Evolutionary conservation across 2,113 vertebrate genomes (phyloP).

Genomic region (Zapornia atra): DNA sequence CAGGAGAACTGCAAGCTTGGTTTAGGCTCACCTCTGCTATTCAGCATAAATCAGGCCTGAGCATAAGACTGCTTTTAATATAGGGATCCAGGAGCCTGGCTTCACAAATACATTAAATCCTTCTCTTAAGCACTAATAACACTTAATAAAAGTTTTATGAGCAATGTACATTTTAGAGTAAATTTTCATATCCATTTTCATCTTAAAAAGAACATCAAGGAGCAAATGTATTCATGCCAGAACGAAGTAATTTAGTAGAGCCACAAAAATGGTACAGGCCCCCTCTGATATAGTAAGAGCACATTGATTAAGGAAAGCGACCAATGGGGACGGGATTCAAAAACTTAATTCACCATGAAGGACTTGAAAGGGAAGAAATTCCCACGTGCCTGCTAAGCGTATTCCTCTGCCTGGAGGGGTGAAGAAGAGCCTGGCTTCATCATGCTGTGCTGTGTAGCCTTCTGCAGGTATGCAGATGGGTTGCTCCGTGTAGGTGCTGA

Average conservation of each 20-base stretch:
- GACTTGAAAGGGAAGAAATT: slow-evolving; percentile 53
- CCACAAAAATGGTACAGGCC: slow-evolving; percentile 35
- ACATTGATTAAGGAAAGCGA: slow-evolving; percentile 30
- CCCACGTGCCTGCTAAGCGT: neutral
- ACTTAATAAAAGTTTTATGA: slow-evolving; percentile 72
- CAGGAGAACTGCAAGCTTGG: neutral
- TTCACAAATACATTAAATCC: slow-evolving; percentile 67
- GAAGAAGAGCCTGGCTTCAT: neutral
- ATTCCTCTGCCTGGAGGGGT: neutral
- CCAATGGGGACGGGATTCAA: slow-evolving; percentile 56
- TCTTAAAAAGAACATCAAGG: slow-evolving; percentile 53
- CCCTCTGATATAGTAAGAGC: slow-evolving; percentile 35
- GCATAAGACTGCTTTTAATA: neutral
- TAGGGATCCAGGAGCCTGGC: slow-evolving; percentile 26
- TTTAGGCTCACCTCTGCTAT: neutral
- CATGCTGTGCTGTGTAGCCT: neutral
- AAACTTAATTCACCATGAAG: slow-evolving; percentile 72
- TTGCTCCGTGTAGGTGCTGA: neutral
- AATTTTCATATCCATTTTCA: slow-evolving; percentile 70
- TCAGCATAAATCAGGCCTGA: slow-evolving; percentile 17
- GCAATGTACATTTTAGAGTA: slow-evolving; percentile 66
- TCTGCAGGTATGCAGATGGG: neutral
- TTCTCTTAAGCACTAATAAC: slow-evolving; percentile 67
- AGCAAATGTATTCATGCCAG: slow-evolving; percentile 63
- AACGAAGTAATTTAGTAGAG: slow-evolving; percentile 59